Conservation (phyloP, 2,888 invertebrate species). For the Acrobasis repandana region DNA sequence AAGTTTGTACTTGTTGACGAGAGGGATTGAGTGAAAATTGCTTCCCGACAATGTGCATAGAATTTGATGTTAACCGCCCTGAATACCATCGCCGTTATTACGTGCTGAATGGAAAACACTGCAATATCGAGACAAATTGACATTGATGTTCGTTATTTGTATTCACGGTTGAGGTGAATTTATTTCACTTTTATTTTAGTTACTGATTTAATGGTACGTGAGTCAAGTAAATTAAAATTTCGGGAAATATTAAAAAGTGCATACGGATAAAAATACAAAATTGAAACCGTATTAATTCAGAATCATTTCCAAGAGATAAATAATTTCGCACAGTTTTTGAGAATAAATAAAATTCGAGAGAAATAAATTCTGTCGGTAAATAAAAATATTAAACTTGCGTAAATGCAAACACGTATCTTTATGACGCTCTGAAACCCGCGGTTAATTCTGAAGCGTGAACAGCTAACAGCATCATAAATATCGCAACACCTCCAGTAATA, state of each 20-base stretch:
- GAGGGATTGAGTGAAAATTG: slow-evolving; percentile 80
- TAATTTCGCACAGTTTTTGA: neutral
- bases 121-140: slow-evolving; percentile 22
- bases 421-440: neutral
- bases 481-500: slow-evolving; percentile 60
- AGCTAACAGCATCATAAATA: slow-evolving; percentile 53
- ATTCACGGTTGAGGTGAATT: neutral
- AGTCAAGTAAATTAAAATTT: neutral
- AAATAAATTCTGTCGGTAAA: neutral
- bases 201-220: neutral
- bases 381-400: neutral
- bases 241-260: neutral
- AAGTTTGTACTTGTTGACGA: slow-evolving; percentile 80
- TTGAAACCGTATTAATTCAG: neutral
- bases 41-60: slow-evolving; percentile 77
- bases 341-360: neutral
- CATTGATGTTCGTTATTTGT: slow-evolving; percentile 11
- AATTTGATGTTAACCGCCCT: slow-evolving; percentile 68
- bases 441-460: slow-evolving; percentile 35
- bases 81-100: slow-evolving; percentile 37
- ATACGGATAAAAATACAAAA: neutral
- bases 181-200: slow-evolving; percentile 2
- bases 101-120: slow-evolving; percentile 24
- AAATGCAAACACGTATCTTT: neutral
- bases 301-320: neutral